Conservation (phyloP, 2,113 vertebrate genomes). For the Numida meleagris region DNA sequence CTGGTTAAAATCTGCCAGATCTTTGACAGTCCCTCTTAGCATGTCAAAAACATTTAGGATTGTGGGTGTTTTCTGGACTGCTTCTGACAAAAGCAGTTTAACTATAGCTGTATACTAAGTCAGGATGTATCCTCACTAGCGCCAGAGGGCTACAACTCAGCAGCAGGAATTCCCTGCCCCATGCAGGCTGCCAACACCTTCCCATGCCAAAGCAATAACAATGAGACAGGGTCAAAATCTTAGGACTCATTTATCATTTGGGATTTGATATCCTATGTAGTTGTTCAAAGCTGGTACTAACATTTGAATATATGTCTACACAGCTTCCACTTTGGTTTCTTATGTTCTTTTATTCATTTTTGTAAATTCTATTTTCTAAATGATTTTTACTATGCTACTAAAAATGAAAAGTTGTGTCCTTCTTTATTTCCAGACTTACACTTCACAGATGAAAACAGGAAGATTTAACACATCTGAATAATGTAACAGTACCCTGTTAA, state of each 20-base stretch:
- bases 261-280: neutral
- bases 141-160: neutral
- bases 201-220: accelerated
- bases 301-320: neutral
- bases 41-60: neutral
- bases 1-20: neutral
- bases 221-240: neutral
- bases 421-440: neutral
- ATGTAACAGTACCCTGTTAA: neutral
- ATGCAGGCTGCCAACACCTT: neutral
- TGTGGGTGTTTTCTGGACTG: neutral
- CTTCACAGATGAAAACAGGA: neutral
- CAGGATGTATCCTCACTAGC: neutral
- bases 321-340: neutral
- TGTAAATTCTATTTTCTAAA: neutral
- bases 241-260: neutral
- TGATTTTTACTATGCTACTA: neutral
- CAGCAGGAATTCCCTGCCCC: neutral
- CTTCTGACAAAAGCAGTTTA: neutral
- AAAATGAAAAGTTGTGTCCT: neutral
- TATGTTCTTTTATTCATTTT: neutral
- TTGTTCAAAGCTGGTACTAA: neutral
- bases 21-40: neutral
- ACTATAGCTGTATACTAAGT: neutral
- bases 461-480: neutral